phyloP scores from a whole-genome alignment of 2,113 vertebrate genomes.

The Xenopus borealis region DNA sequence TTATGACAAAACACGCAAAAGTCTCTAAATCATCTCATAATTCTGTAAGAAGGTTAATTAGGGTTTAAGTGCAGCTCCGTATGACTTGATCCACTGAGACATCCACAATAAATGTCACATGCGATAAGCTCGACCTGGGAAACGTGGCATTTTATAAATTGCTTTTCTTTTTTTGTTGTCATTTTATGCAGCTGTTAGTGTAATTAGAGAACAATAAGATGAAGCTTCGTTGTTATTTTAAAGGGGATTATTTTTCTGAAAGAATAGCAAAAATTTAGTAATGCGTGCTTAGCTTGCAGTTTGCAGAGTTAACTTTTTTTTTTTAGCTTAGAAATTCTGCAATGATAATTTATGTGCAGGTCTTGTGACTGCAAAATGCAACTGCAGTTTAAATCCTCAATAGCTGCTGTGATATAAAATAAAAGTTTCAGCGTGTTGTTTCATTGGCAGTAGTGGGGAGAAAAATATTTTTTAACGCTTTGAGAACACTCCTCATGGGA shows the following conservation, averaged over 20 bases:
- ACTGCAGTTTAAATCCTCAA: not conserved
- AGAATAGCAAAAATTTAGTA: not conserved
- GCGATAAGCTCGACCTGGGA: constrained; percentile 9
- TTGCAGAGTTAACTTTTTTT: no score
- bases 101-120: not conserved
- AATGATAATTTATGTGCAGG: not conserved
- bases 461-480: no score
- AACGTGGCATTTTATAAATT: constrained; percentile 3
- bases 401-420: no score
- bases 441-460: no score
- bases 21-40: constrained; percentile 24
- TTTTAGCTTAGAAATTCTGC: not conserved
- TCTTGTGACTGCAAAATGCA: not conserved
- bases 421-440: no score
- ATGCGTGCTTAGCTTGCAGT: not conserved
- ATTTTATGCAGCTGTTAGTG: not conserved
- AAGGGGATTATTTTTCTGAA: not conserved
- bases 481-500: no score
- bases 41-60: constrained; percentile 32
- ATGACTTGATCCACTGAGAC: constrained; percentile 5
- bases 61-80: constrained; percentile 13
- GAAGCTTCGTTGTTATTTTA: not conserved
- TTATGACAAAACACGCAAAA: constrained; percentile 10
- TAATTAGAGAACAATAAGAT: not conserved
- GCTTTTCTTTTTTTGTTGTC: not conserved